Conservation (phyloP, 1,140 invertebrate genomes). For the Euglossa dilemma region DNA sequence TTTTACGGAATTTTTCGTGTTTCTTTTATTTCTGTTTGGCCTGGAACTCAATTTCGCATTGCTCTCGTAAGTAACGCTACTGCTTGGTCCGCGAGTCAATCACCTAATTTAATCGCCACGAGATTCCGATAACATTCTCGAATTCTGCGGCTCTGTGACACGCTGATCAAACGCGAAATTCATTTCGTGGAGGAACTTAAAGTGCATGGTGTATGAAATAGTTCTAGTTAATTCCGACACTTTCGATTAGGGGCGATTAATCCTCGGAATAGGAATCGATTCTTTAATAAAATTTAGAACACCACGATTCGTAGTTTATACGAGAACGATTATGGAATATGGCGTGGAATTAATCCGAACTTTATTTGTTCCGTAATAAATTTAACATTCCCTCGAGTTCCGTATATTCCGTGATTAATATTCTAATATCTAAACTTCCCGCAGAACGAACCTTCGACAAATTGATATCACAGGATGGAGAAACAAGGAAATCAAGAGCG, state of each 20-base stretch:
- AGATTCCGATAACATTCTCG: neutral
- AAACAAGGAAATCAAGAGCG: no score
- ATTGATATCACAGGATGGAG: no score
- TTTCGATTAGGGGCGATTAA: neutral
- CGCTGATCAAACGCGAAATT: constrained; percentile 9
- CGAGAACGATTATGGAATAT: no score
- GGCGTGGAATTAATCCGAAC: no score
- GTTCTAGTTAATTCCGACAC: neutral
- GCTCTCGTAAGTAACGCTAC: neutral
- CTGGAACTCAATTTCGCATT: neutral
- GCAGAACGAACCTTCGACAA: no score
- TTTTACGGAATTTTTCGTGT: no score
- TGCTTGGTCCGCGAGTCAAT: neutral
- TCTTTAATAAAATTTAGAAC: neutral
- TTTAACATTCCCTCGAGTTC: no score
- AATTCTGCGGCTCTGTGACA: neutral
- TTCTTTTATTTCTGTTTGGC: neutral
- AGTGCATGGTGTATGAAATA: neutral
- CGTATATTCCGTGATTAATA: no score
- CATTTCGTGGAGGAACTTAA: neutral
- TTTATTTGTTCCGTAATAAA: no score
- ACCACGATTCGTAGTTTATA: no score
- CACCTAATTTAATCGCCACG: neutral
- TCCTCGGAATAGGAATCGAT: no score
- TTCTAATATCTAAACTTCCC: no score